Evolutionary conservation across 2,888 invertebrate genomes (phyloP).

Genomic region (Choreutis nemorana): DNA sequence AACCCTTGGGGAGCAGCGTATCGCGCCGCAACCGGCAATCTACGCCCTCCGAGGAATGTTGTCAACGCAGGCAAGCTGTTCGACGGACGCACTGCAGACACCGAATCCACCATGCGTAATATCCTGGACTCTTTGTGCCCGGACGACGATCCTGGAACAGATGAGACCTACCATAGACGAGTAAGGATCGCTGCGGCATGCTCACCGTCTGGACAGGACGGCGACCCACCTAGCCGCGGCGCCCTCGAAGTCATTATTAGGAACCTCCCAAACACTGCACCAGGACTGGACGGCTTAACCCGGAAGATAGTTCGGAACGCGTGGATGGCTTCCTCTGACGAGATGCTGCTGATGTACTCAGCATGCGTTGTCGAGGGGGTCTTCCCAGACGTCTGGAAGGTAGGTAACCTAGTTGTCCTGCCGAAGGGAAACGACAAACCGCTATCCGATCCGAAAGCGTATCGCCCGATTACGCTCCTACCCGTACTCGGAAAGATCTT

Average conservation of each 20-base stretch:
- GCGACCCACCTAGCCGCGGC: neutral
- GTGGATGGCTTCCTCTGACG: slow-evolving; percentile 9
- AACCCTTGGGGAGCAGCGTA: neutral
- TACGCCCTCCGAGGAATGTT: neutral
- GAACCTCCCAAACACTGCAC: slow-evolving; percentile 16
- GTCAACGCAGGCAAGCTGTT: neutral
- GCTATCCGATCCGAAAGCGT: slow-evolving; percentile 11
- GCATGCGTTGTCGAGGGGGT: too few relatives aligned
- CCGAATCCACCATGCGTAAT: neutral
- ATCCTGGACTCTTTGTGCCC: neutral
- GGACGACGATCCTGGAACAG: neutral
- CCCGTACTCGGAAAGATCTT: slow-evolving; percentile 10
- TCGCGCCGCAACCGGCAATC: neutral
- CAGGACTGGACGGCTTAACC: slow-evolving; percentile 18
- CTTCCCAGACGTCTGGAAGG: slow-evolving; percentile 16
- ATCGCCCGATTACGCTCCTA: slow-evolving; percentile 13
- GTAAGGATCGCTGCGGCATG: neutral
- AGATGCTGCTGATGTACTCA: too few relatives aligned
- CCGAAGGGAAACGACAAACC: slow-evolving; percentile 13
- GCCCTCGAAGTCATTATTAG: slow-evolving; percentile 8
- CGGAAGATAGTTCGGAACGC: slow-evolving; percentile 12
- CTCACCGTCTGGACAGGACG: neutral
- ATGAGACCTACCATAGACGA: neutral
- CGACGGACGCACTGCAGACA: neutral
- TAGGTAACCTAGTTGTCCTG: slow-evolving; percentile 11